These are phyloP conservation scores for Chamaea fasciata DNA, from an alignment of 2,113 vertebrate genomes.

Conservation along the genomic window DNA sequence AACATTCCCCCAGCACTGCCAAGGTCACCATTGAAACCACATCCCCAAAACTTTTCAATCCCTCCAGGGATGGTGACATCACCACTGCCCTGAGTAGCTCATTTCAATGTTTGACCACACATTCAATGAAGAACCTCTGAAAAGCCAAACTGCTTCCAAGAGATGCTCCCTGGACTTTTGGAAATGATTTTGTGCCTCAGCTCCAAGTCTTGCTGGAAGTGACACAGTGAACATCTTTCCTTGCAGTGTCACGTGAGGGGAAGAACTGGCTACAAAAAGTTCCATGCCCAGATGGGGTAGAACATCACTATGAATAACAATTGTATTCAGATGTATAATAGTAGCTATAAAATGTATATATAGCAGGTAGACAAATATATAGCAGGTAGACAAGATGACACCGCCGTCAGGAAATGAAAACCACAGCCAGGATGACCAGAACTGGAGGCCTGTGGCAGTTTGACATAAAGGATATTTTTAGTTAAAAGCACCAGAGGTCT, in stretches of 20 bases:
- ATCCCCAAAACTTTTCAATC: background rate
- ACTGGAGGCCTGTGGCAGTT: background rate
- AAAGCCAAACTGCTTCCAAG: background rate
- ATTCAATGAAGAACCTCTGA: background rate
- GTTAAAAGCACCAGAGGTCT: background rate
- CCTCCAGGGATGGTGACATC: background rate
- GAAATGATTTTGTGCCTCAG: background rate
- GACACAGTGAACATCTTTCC: background rate
- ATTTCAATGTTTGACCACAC: background rate
- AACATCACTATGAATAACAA: background rate
- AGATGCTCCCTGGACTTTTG: background rate
- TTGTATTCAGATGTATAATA: background rate
- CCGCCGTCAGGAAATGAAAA: background rate
- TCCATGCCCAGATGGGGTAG: background rate
- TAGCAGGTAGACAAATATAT: rapidly evolving
- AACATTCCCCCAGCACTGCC: background rate
- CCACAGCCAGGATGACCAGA: background rate
- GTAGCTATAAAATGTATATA: rapidly evolving
- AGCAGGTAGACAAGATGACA: background rate
- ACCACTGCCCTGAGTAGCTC: background rate
- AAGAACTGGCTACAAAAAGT: background rate
- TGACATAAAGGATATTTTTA: background rate
- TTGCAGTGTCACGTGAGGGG: background rate
- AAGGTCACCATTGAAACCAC: background rate
- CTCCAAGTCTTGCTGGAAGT: background rate